phyloP scores from a whole-genome alignment of 2,797 vertebrate species.

The Falco biarmicus region DNA sequence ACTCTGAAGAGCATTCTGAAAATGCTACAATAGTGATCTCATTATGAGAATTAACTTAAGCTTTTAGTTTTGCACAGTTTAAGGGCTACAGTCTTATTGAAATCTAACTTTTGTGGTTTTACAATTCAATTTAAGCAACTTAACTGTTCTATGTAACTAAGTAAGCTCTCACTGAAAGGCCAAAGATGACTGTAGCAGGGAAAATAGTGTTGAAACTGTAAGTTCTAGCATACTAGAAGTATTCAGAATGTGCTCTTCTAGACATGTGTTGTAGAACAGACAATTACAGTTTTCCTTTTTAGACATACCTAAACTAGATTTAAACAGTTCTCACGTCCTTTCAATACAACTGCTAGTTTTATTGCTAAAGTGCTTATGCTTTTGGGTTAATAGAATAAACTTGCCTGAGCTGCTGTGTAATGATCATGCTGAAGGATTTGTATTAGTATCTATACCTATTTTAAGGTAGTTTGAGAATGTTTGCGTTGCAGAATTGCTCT shows the following conservation, averaged over 20 bases:
- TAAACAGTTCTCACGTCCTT: background rate
- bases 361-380: background rate
- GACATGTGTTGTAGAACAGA: background rate
- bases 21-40: background rate
- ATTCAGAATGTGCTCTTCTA: background rate
- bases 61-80: background rate
- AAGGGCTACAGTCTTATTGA: background rate
- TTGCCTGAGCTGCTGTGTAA: background rate
- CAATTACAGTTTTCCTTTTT: background rate
- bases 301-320: background rate
- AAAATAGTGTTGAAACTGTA: background rate
- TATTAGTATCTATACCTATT: background rate
- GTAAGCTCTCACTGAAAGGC: background rate
- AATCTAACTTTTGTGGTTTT: background rate
- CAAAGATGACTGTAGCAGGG: background rate
- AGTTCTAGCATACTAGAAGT: background rate
- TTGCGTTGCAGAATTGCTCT: background rate
- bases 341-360: background rate
- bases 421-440: background rate
- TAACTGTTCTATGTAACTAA: background rate
- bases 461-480: background rate
- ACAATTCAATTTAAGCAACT: background rate
- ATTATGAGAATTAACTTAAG: background rate
- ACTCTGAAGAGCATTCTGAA: background rate
- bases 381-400: background rate